Evolutionary conservation across 2,888 invertebrate species (phyloP).

Genomic region (Drosophila nr. medialis): DNA sequence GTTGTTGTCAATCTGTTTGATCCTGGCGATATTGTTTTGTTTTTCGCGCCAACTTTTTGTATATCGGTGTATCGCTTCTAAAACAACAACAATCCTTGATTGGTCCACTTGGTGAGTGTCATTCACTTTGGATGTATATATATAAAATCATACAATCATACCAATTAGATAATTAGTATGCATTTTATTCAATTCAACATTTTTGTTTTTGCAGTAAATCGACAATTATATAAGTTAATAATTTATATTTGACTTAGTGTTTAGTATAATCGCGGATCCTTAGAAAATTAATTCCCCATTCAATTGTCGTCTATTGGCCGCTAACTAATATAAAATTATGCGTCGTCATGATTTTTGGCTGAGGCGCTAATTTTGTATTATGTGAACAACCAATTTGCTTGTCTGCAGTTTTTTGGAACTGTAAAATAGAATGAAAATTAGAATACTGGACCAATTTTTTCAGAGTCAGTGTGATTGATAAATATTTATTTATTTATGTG

Average conservation of each 20-base stretch:
- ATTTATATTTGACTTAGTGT: conserved; percentile 30
- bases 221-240: conserved; percentile 16
- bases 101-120: conserved; percentile 58
- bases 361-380: conserved; percentile 43
- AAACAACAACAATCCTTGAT: conserved; percentile 41
- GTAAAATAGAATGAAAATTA: conserved; percentile 7
- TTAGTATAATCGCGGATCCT: conserved; percentile 30
- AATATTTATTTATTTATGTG: conserved; percentile 1
- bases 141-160: conserved; percentile 1
- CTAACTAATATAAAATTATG: conserved; percentile 28
- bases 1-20: conserved; percentile 69
- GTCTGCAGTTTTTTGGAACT: conserved; percentile 7
- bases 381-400: conserved; percentile 46
- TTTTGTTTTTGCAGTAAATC: conserved; percentile 52
- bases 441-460: conserved; percentile 11
- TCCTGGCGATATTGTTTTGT: conserved; percentile 56
- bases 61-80: conserved; percentile 14
- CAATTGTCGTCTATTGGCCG: conserved; percentile 26
- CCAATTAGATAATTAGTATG: conserved; percentile 3
- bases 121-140: conserved; percentile 7
- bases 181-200: conserved; percentile 31
- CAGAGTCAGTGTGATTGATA: conserved; percentile 8
- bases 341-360: conserved; percentile 29
- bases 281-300: conserved; percentile 32
- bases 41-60: conserved; percentile 44